These are phyloP conservation scores for Daphoenositta chrysoptera DNA, from an alignment of 2,113 vertebrate species.

Conservation along the genomic window DNA sequence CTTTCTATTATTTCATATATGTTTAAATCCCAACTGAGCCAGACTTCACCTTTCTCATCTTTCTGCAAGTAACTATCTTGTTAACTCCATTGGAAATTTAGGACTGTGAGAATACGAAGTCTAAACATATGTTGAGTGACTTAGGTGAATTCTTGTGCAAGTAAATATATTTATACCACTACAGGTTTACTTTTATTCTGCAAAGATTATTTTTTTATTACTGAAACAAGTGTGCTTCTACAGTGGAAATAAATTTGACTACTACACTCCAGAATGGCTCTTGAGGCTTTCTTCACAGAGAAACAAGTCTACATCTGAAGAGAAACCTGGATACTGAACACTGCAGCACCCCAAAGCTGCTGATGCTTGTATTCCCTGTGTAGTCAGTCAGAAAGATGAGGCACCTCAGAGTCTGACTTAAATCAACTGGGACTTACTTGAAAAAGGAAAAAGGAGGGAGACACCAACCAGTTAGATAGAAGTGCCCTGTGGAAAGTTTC, in stretches of 20 bases:
- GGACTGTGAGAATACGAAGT: constrained; percentile 17
- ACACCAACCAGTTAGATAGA: background rate
- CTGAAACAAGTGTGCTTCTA: constrained; percentile 68
- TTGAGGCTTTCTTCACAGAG: background rate
- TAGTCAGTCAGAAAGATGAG: background rate
- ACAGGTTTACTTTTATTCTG: constrained; percentile 69
- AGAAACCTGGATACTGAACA: background rate
- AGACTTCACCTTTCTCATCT: constrained; percentile 14
- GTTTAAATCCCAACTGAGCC: background rate
- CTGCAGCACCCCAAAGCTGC: background rate
- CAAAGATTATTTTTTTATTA: constrained; percentile 78
- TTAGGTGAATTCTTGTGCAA: constrained; percentile 51
- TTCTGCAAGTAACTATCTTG: background rate
- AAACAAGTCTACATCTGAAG: background rate
- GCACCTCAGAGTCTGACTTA: background rate
- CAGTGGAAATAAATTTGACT: constrained; percentile 68
- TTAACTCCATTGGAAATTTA: constrained; percentile 45
- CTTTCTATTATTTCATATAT: background rate
- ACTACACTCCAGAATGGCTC: background rate
- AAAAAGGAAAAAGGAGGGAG: background rate
- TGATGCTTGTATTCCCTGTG: background rate
- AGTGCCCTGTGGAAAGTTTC: background rate
- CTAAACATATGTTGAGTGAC: constrained; percentile 41
- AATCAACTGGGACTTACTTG: background rate
- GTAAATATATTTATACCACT: constrained; percentile 67